These are phyloP conservation scores for Tenthredo distinguenda DNA, from an alignment of 2,888 invertebrate species.

Conservation along the genomic window DNA sequence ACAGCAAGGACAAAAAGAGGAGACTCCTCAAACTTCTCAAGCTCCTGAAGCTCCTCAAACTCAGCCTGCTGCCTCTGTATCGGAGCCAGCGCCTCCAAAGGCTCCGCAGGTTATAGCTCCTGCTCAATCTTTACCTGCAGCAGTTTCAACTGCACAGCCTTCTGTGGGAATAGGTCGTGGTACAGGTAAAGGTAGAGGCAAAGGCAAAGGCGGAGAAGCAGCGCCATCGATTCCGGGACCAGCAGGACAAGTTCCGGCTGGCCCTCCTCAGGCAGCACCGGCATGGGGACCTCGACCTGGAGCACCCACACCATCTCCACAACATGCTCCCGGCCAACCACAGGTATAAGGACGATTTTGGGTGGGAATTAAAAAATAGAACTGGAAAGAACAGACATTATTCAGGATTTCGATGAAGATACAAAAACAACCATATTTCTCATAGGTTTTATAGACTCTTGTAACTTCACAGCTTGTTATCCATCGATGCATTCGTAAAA, in stretches of 20 bases:
- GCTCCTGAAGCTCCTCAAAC: background rate
- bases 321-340: background rate
- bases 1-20: background rate
- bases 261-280: background rate
- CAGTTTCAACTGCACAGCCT: background rate
- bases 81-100: background rate
- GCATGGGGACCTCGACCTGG: background rate
- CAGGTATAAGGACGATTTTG: background rate
- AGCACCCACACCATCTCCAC: background rate
- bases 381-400: background rate
- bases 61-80: conserved; percentile 15
- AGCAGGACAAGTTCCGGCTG: background rate
- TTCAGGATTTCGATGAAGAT: background rate
- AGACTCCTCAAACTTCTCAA: conserved; percentile 1
- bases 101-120: background rate
- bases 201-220: background rate
- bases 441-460: background rate
- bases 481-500: background rate
- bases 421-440: background rate
- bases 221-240: background rate
- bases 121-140: background rate
- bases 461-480: background rate
- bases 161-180: background rate
- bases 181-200: background rate
- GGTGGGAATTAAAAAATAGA: background rate